phyloP scores from a whole-genome alignment of 2,888 invertebrate genomes.

The Sipha maydis region DNA sequence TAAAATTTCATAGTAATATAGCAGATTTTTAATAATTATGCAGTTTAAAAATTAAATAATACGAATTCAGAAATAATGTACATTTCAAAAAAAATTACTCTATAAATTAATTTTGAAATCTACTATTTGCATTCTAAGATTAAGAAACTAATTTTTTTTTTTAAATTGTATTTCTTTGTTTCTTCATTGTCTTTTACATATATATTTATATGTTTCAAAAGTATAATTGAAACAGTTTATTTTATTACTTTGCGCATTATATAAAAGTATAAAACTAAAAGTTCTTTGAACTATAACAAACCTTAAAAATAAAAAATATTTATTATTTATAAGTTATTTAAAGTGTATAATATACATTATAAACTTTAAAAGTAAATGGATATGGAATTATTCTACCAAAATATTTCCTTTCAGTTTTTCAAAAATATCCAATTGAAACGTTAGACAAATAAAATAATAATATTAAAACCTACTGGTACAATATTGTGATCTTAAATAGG shows the following conservation, averaged over 20 bases:
- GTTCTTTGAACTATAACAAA: neutral
- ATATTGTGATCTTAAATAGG: too few species aligned
- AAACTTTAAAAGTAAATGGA: neutral
- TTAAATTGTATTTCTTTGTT: neutral
- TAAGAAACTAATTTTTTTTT: neutral
- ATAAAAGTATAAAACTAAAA: neutral
- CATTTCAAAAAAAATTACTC: neutral
- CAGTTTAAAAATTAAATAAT: too few species aligned
- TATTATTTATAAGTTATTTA: neutral
- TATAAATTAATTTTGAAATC: neutral
- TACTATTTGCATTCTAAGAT: neutral
- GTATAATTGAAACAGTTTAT: slow-evolving; percentile 10
- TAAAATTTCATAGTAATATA: too few species aligned
- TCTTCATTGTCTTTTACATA: neutral
- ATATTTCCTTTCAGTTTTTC: neutral
- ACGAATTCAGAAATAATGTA: too few species aligned
- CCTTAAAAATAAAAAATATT: neutral
- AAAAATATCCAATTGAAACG: too few species aligned
- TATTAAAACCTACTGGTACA: too few species aligned
- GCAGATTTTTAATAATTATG: too few species aligned
- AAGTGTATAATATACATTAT: neutral
- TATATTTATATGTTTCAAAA: neutral
- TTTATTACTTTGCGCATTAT: neutral
- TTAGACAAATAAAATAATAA: too few species aligned
- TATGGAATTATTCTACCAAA: neutral